Percentiles rank a stretch among this genome's conserved stretches.
Evolutionary conservation across 2,113 vertebrate species (phyloP).

Genomic region (Nerophis ophidion): DNA sequence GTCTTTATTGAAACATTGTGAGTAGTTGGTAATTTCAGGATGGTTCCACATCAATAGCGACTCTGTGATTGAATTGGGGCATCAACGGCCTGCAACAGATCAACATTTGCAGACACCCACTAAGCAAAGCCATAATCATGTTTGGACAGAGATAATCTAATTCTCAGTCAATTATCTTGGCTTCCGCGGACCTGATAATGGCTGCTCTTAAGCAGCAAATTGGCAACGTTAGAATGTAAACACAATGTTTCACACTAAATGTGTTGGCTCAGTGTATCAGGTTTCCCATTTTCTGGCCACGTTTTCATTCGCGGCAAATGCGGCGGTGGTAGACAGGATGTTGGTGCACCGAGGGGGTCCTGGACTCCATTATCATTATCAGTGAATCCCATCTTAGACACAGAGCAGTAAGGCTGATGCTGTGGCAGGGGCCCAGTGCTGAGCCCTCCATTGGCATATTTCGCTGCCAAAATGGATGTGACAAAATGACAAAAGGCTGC

Average conservation of each 20-base stretch:
- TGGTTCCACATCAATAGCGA: slow-evolving; percentile 38
- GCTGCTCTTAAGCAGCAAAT: slow-evolving; percentile 60
- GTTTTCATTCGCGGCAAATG: slow-evolving; percentile 30
- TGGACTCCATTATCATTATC: slow-evolving; percentile 63
- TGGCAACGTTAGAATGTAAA: slow-evolving; percentile 64
- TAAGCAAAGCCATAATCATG: slow-evolving; percentile 58
- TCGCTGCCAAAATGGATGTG: slow-evolving; percentile 45
- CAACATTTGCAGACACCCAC: slow-evolving; percentile 49
- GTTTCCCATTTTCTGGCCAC: slow-evolving; percentile 40
- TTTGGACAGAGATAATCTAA: slow-evolving; percentile 65
- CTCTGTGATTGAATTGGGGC: slow-evolving; percentile 54
- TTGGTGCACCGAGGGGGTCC: slow-evolving; percentile 26
- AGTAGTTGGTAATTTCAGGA: slow-evolving; percentile 22
- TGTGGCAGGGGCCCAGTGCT: slow-evolving; percentile 30
- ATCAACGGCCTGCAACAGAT: slow-evolving; percentile 54
- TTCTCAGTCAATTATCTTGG: slow-evolving; percentile 64
- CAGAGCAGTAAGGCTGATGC: slow-evolving; percentile 27
- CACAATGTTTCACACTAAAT: slow-evolving; percentile 59
- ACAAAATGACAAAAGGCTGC: slow-evolving; percentile 49
- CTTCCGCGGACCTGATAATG: slow-evolving; percentile 57
- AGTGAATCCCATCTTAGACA: slow-evolving; percentile 59
- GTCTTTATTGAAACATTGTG: slow-evolving; percentile 12
- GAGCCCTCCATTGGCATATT: slow-evolving; percentile 24
- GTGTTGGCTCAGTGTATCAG: slow-evolving; percentile 48
- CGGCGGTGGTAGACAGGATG: slow-evolving; percentile 9